phyloP scores from a whole-genome alignment of 2,888 invertebrate species.

The Himalopsyche kuldschensis region DNA sequence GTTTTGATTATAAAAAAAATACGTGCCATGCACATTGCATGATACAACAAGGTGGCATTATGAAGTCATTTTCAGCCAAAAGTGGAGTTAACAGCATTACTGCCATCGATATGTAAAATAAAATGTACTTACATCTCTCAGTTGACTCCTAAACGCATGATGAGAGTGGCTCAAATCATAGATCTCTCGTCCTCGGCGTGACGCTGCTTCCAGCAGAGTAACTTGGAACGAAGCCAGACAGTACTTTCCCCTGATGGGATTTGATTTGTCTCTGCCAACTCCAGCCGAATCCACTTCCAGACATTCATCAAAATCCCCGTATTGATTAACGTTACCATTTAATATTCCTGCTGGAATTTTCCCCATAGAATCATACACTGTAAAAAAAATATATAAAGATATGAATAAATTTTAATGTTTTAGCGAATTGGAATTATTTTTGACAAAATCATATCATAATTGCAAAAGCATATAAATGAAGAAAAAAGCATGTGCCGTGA shows the following conservation, averaged over 20 bases:
- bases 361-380: constrained; percentile 70
- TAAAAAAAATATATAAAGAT: constrained; percentile 39
- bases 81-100: too few species aligned
- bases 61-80: too few species aligned
- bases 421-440: too few species aligned
- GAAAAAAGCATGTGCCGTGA: too few species aligned
- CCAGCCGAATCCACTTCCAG: constrained; percentile 43
- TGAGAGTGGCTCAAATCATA: constrained; percentile 63
- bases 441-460: too few species aligned
- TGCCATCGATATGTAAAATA: too few species aligned
- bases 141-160: constrained; percentile 64
- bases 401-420: too few species aligned
- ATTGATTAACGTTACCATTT: constrained; percentile 68
- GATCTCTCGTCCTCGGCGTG: constrained; percentile 54
- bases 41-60: too few species aligned
- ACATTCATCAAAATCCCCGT: constrained; percentile 64
- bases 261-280: not conserved
- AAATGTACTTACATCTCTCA: constrained; percentile 64
- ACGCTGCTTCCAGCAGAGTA: constrained; percentile 52
- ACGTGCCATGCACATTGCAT: too few species aligned
- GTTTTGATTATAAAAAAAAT: too few species aligned
- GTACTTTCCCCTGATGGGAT: constrained; percentile 60
- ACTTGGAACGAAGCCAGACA: constrained; percentile 67
- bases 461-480: too few species aligned
- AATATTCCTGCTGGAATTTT: constrained; percentile 66